Conservation (phyloP, 2,888 invertebrate species). For the Hybos culiciformis region DNA sequence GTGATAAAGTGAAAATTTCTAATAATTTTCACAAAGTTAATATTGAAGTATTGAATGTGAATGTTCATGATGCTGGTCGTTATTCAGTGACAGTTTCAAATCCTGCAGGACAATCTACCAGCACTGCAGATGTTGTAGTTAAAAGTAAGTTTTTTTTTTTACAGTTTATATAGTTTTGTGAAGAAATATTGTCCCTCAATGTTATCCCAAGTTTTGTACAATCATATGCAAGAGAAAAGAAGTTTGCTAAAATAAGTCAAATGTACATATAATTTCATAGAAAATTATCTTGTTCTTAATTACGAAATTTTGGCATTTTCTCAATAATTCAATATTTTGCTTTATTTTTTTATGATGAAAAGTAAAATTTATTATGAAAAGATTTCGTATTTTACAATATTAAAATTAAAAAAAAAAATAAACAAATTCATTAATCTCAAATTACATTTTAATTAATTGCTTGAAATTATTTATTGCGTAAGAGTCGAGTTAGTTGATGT, state of each 20-base stretch:
- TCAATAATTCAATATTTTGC: too few species aligned
- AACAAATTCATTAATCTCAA: too few species aligned
- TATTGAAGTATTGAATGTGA: conserved; percentile 50
- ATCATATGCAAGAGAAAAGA: neutral
- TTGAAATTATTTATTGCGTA: too few species aligned
- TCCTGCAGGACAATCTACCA: conserved; percentile 54
- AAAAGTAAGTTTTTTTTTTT: conserved; percentile 43
- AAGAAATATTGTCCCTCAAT: conserved; percentile 3
- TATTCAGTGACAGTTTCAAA: conserved; percentile 69
- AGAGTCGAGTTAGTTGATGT: too few species aligned
- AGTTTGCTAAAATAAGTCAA: neutral
- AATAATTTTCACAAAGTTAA: conserved; percentile 52
- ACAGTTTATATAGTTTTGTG: neutral
- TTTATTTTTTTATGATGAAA: too few species aligned
- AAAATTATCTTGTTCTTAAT: too few species aligned
- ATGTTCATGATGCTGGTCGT: conserved; percentile 56
- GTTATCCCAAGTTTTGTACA: neutral
- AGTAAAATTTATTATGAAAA: too few species aligned
- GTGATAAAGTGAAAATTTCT: conserved; percentile 37
- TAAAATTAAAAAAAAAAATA: too few species aligned
- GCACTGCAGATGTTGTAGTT: conserved; percentile 70
- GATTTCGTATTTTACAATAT: too few species aligned
- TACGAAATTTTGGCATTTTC: too few species aligned
- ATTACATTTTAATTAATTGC: too few species aligned
- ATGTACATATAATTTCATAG: neutral